These are phyloP conservation scores for Coelopa frigida DNA, from an alignment of 1,140 invertebrate genomes.

Conservation along the genomic window DNA sequence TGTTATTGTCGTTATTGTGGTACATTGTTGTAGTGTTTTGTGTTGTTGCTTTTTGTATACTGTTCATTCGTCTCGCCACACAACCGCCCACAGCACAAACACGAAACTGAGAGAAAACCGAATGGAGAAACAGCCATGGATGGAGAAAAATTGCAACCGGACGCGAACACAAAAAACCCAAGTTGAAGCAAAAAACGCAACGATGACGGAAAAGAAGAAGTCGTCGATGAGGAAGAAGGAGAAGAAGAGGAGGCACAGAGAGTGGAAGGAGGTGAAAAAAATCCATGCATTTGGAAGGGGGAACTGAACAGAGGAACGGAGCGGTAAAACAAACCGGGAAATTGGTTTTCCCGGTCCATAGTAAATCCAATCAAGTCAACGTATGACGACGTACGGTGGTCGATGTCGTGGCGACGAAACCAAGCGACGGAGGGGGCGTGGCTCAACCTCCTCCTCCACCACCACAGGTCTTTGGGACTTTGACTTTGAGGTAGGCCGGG, in stretches of 20 bases:
- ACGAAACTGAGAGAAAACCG: background rate
- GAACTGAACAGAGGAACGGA: slow-evolving; percentile 32
- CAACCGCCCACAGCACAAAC: background rate
- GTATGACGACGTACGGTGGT: slow-evolving; percentile 35
- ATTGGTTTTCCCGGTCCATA: slow-evolving; percentile 44
- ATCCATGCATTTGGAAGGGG: slow-evolving; percentile 25
- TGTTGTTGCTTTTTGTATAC: background rate
- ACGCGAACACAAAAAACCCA: background rate
- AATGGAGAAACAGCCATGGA: slow-evolving; percentile 7
- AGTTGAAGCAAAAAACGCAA: background rate
- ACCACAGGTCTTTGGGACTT: too few relatives aligned
- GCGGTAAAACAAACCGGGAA: slow-evolving; percentile 45
- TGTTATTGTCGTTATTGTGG: background rate
- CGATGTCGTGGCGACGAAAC: too few relatives aligned
- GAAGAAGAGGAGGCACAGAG: background rate
- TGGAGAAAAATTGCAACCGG: too few relatives aligned
- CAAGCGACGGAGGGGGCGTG: too few relatives aligned
- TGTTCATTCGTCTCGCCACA: background rate
- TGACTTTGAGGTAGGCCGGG: too few relatives aligned
- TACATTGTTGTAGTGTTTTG: background rate
- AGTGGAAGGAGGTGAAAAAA: background rate
- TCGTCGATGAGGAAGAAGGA: too few relatives aligned
- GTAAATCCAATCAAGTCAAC: slow-evolving; percentile 44
- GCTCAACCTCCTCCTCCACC: too few relatives aligned
- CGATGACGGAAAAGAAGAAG: too few relatives aligned